These are phyloP conservation scores for Geopemphigus sp. DNA, from an alignment of 1,140 invertebrate species.

Conservation along the genomic window DNA sequence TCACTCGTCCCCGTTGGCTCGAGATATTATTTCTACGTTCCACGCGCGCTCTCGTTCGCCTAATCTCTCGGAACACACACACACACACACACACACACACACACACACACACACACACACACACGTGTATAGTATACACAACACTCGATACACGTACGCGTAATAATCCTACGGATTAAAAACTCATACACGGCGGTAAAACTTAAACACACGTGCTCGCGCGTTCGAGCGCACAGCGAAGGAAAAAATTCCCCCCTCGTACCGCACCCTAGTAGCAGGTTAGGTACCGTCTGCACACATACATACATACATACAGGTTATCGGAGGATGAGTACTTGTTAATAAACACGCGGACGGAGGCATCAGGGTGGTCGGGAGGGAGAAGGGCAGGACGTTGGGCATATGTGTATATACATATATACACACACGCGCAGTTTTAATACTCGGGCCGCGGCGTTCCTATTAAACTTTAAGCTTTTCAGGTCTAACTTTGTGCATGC, in stretches of 20 bases:
- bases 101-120: not conserved
- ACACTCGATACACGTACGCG: conserved; percentile 8
- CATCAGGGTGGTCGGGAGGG: not conserved
- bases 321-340: conserved; percentile 30
- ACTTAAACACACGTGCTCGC: not conserved
- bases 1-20: no score
- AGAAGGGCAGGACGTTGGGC: not conserved
- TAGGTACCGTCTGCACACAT: not conserved
- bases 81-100: not conserved
- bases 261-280: no score
- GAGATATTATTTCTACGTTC: no score
- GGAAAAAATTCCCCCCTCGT: not conserved
- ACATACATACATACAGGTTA: not conserved
- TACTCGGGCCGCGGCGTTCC: conserved; percentile 37
- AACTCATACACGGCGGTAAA: conserved; percentile 35
- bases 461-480: conserved; percentile 45
- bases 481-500: conserved; percentile 36
- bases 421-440: not conserved
- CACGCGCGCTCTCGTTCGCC: not conserved
- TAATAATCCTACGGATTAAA: conserved; percentile 42
- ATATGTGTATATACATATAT: not conserved
- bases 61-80: not conserved
- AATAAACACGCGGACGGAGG: conserved; percentile 1
- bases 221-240: not conserved
- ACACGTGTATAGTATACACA: not conserved